These are phyloP conservation scores for Folsomia manolachei DNA, from an alignment of 2,888 invertebrate genomes.

Conservation along the genomic window DNA sequence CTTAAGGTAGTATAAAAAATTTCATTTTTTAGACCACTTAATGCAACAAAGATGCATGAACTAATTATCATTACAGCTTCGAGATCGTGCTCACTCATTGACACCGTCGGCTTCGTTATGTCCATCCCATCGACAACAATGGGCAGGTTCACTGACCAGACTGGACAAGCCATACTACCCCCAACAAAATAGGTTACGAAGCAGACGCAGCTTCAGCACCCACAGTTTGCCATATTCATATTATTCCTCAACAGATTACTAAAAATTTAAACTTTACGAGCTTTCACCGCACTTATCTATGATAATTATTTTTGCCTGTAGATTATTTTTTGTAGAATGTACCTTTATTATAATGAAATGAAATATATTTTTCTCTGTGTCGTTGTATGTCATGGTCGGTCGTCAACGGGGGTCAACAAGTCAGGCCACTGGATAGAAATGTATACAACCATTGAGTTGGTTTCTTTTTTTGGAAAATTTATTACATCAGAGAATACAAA, in stretches of 20 bases:
- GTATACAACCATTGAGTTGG: no score
- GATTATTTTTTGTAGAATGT: background rate
- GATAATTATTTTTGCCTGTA: background rate
- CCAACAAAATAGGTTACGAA: background rate
- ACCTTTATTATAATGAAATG: no score
- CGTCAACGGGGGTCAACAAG: background rate
- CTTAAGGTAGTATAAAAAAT: constrained; percentile 63
- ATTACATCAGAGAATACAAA: constrained; percentile 2
- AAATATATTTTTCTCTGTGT: background rate
- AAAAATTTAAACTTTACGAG: background rate
- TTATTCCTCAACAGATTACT: background rate
- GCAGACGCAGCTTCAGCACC: background rate
- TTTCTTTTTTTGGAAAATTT: background rate
- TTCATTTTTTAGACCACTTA: no score
- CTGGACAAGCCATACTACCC: background rate
- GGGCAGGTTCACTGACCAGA: background rate
- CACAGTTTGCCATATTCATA: no score
- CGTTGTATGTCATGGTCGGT: background rate
- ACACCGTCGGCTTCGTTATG: constrained; percentile 19
- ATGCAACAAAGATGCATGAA: no score
- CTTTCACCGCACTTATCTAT: background rate
- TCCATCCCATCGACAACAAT: background rate
- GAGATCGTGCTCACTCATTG: constrained; percentile 29
- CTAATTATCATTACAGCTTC: constrained; percentile 10
- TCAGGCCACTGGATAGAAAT: background rate